Conservation (phyloP, 1,140 invertebrate genomes). For the Vanessa tameamea region DNA sequence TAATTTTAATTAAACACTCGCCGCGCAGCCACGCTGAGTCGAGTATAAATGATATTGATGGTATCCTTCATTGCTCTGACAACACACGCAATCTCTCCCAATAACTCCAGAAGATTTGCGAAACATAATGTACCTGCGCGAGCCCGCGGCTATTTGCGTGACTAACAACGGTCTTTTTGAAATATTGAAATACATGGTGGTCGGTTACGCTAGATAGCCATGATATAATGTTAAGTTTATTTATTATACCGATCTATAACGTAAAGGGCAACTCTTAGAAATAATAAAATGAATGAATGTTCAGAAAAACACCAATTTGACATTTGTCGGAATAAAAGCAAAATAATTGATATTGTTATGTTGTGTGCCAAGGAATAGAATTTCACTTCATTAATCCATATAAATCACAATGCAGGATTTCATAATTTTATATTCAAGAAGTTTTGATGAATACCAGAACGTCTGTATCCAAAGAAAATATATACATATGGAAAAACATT, state of each 20-base stretch:
- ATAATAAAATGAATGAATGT: too few relatives aligned
- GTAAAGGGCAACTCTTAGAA: too few relatives aligned
- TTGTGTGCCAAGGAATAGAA: too few relatives aligned
- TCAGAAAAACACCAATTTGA: too few relatives aligned
- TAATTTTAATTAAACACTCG: constrained; percentile 20
- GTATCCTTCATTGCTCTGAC: constrained; percentile 45
- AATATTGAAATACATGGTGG: constrained; percentile 37
- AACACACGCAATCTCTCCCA: constrained; percentile 49
- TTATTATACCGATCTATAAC: not conserved
- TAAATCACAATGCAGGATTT: too few relatives aligned
- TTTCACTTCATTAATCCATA: too few relatives aligned
- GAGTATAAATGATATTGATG: constrained; percentile 42
- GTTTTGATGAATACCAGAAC: not conserved
- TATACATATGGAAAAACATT: not conserved
- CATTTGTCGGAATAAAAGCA: too few relatives aligned
- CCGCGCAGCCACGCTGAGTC: not conserved
- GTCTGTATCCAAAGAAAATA: not conserved
- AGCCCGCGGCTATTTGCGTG: constrained; percentile 36
- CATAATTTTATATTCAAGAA: not conserved
- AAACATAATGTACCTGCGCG: constrained; percentile 37
- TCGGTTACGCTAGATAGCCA: constrained; percentile 13
- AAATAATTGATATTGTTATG: too few relatives aligned
- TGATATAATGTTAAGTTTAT: not conserved
- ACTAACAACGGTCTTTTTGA: constrained; percentile 32
- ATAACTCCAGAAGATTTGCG: constrained; percentile 46